Evolutionary conservation across 2,113 vertebrate species (phyloP).

Genomic region (Polyodon spathula): DNA sequence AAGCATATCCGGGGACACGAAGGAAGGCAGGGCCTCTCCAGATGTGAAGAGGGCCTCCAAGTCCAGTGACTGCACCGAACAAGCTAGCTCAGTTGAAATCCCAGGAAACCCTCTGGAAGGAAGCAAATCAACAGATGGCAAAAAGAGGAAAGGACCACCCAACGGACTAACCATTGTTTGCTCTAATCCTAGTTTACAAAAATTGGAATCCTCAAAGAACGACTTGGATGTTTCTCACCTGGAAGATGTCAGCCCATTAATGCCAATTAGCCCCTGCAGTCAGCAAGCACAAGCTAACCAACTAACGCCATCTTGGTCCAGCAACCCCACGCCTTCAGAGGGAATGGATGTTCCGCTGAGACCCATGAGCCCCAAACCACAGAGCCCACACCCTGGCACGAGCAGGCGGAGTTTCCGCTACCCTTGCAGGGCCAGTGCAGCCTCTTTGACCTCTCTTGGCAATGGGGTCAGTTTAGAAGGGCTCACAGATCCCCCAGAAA

Average conservation of each 20-base stretch:
- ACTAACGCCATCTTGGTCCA: constrained; percentile 22
- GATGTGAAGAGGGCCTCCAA: constrained; percentile 21
- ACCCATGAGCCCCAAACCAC: constrained; percentile 75
- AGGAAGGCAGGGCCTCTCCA: constrained; percentile 25
- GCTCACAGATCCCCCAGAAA: constrained; percentile 45
- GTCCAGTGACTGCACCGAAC: constrained; percentile 34
- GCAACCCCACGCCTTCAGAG: constrained; percentile 35
- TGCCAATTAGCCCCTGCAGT: constrained; percentile 32
- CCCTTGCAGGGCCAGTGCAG: constrained; percentile 41
- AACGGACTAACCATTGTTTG: constrained; percentile 35
- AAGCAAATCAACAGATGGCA: constrained; percentile 35
- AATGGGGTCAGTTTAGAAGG: constrained; percentile 45
- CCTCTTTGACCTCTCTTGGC: constrained; percentile 56
- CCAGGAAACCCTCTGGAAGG: too few species aligned
- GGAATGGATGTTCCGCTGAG: constrained; percentile 49
- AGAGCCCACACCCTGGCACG: constrained; percentile 45
- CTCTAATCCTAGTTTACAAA: constrained; percentile 25
- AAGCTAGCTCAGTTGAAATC: constrained; percentile 25
- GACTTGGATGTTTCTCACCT: constrained; percentile 28
- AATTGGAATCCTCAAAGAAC: constrained; percentile 28
- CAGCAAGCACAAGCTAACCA: constrained; percentile 17
- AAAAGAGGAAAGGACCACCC: constrained; percentile 43
- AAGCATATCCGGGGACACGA: constrained; percentile 15
- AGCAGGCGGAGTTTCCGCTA: constrained; percentile 45
- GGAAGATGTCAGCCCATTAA: constrained; percentile 35